Conservation (phyloP, 2,113 vertebrate species). For the Amazona guildingii region DNA sequence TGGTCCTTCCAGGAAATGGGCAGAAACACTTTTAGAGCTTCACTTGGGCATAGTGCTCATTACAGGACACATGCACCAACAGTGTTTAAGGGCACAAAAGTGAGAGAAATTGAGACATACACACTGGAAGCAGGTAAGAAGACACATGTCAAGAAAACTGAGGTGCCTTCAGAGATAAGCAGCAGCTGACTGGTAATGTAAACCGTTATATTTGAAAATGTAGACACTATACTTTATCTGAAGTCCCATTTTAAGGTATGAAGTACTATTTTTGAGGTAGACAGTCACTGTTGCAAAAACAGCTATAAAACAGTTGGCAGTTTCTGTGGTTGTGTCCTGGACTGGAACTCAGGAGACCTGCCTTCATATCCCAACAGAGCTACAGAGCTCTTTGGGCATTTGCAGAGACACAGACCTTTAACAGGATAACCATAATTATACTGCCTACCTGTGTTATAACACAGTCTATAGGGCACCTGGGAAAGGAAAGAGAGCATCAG, state of each 20-base stretch:
- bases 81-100: neutral
- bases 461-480: neutral
- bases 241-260: neutral
- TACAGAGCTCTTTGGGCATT: neutral
- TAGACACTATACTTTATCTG: neutral
- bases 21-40: neutral
- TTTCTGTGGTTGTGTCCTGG: neutral
- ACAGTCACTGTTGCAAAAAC: neutral
- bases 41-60: neutral
- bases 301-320: neutral
- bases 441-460: neutral
- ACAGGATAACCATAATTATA: neutral
- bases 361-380: neutral
- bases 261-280: neutral
- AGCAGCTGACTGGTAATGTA: neutral
- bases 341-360: neutral
- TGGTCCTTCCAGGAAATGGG: neutral
- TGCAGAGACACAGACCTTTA: neutral
- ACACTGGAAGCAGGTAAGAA: neutral
- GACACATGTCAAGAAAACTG: neutral
- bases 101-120: neutral
- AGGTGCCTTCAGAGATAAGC: neutral
- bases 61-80: neutral
- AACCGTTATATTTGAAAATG: neutral
- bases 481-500: neutral